Base-by-base conservation (phyloP, 2,113 vertebrate genomes). In the Tragelaphus buxtoni region DNA sequence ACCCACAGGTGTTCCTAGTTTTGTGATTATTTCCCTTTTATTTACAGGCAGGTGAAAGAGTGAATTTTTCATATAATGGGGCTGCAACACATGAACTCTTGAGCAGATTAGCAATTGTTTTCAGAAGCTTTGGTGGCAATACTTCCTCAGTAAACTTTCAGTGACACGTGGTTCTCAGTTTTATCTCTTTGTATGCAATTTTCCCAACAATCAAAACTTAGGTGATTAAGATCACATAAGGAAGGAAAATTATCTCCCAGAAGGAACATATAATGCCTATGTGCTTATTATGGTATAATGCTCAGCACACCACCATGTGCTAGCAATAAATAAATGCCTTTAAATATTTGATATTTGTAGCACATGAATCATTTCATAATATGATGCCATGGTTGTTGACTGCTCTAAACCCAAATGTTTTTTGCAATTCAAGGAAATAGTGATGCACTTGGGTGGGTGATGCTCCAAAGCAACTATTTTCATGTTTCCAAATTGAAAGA, bases 1-100 rank as follows among this genome's bases (percentile, higher is more conserved):
- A 82, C 18, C 28, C 4, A 2, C 24, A 93, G 49, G 16, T 11
- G 5, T 82, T 77, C 35, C 82, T 91, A 91, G 42, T 86, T 96
- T 91, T 94, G 42, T 94, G 17, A 5, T 63, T 96, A 86, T 65
- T 86, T 96, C 28, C 55, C 24, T 89, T 93, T 95, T 86, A 95
- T 86, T 94, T 95, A 90, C 49, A 94, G 17, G 17, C 60, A 94
- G 69, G 17, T 93, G 51, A 91, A 22, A 77, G 7, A 55, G 20
- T 92, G 35, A 12, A 56, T 30, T 47, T 92, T 96, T 92, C 47
- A 87, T 47, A 90, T 72, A 90, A 84, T 58, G 28, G 3, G 28
- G 3, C 47, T 72, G 11, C 28, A 87, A 92, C 56, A 7, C 60
- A 74, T 83, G 56, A 92, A 39, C 42, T 80, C 5, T 92, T 92